Evolutionary conservation across 2,113 vertebrate genomes (phyloP).

Genomic region (human): GRCh38 chr19:7962001-7962500

Average conservation of each 20-base stretch:
- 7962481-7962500: constrained; percentile 87
- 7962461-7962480: constrained; percentile 87
- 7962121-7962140: neutral
- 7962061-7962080: neutral
- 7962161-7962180: constrained; percentile 56
- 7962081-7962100: constrained; percentile 11
- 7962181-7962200: constrained; percentile 67
- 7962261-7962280: constrained; percentile 96
- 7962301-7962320: constrained; percentile 95
- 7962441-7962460: constrained; percentile 88
- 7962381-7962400: constrained; percentile 92
- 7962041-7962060: neutral
- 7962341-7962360: constrained; percentile 92
- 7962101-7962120: neutral
- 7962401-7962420: constrained; percentile 89
- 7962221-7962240: constrained; percentile 84
- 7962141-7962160: constrained; percentile 8
- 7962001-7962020: neutral
- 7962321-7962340: constrained; percentile 94
- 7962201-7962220: constrained; percentile 78
- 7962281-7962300: constrained; percentile 99
- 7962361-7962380: constrained; percentile 91
- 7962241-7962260: constrained; percentile 89
- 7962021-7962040: neutral
- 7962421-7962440: constrained; percentile 88